Evolutionary conservation across 2,113 vertebrate genomes (phyloP), one percentile per base, ranked within the genome.

Genomic region (Athene cunicularia): DNA sequence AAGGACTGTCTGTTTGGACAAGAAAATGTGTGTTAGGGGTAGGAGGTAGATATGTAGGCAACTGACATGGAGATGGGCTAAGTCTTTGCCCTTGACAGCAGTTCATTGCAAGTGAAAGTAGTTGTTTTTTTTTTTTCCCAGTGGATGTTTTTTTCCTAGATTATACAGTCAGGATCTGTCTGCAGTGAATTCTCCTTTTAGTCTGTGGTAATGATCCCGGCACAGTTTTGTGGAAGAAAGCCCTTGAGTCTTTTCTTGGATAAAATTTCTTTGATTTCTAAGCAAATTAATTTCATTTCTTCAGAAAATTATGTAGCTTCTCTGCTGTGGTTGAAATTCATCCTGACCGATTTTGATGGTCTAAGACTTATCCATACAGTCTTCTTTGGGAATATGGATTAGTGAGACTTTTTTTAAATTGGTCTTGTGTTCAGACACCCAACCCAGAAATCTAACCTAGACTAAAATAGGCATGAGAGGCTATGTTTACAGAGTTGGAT

Each of bases 191-290:
- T 68, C 1, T 93, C 8, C 20, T 39, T 64, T 77, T 28, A 41
- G 28, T 5, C 6, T 60, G 0, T 18, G n/a, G 17, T 50, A 56
- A 12, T 12, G 13, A 75, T 27, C 13, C 18, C 0, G 1, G 12
- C 20, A 60, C 0, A 0, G 5, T 43, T 89, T 53, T 63, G 8
- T 10, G 4, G 5, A 8, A 75, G 15, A 93, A 86, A 83, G 7
- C 2, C 20, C 6, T 71, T 74, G 6, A 49, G 56, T 74, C 2
- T 35, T 92, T 67, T 53, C 8, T 49, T 49, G 33, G 20, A 67
- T 86, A 50, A 73, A 50, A n/a, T 18, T 7, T 11, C 5, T 66
- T 89, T 33, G 5, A 20, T 52, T 66, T 86, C 16, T 79, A 62
- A 52, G 17, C 18, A 58, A 20, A 52, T 37, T 55, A 45, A 64